Evolutionary conservation across 2,888 invertebrate species (phyloP).

Genomic region (Cheilosia scutellata): DNA sequence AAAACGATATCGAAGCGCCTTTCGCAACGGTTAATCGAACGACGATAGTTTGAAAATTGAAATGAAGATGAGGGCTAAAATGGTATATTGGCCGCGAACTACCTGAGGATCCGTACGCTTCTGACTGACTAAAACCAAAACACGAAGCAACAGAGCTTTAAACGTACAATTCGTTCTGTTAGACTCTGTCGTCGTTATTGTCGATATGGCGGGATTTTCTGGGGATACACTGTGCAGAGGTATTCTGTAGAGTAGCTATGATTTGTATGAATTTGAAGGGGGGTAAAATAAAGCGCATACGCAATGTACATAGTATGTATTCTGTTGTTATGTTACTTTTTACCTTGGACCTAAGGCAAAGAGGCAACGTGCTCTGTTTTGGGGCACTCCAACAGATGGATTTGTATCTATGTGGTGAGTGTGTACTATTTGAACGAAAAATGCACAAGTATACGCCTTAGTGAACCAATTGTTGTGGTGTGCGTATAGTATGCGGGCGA

Average conservation of each 20-base stretch:
- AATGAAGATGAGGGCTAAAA: conserved; percentile 45
- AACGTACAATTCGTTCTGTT: conserved; percentile 55
- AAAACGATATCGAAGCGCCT: conserved; percentile 27
- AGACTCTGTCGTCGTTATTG: conserved; percentile 21
- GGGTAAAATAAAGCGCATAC: conserved; percentile 61
- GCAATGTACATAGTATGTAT: conserved; percentile 60
- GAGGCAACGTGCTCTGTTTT: conserved; percentile 41
- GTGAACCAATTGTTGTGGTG: conserved; percentile 36
- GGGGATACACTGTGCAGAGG: conserved; percentile 44
- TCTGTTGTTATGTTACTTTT: conserved; percentile 62
- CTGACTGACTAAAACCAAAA: conserved; percentile 80
- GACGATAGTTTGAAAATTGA: conserved; percentile 47
- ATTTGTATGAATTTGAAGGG: conserved; percentile 1
- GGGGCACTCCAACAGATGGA: conserved; percentile 69
- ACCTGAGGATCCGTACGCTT: conserved; percentile 83
- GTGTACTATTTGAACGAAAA: conserved; percentile 9
- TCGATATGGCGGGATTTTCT: conserved; percentile 59
- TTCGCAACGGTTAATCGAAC: conserved; percentile 25
- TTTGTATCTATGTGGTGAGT: conserved; percentile 33
- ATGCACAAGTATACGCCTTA: conserved; percentile 65
- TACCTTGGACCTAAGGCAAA: conserved; percentile 48
- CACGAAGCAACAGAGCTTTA: conserved; percentile 65
- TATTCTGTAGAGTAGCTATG: conserved; percentile 26
- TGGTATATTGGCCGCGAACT: conserved; percentile 77
- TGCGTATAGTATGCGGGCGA: conserved; percentile 25